Conservation (phyloP, 2,113 vertebrate species). For the Vulpes lagopus region DNA sequence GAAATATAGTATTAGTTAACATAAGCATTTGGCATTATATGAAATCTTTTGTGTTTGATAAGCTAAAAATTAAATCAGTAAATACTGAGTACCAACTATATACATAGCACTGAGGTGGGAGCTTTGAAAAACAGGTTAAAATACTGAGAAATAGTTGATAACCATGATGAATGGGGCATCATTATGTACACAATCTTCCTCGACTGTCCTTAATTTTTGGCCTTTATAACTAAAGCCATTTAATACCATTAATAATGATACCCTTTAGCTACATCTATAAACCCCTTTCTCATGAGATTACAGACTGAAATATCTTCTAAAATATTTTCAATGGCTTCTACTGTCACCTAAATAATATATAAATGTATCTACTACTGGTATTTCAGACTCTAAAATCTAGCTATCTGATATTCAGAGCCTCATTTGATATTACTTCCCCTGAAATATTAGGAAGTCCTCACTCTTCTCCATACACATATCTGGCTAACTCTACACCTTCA, state of each 20-base stretch:
- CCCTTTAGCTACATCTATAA: constrained; percentile 1
- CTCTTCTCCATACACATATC: not conserved
- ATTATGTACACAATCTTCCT: not conserved
- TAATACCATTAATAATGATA: not conserved
- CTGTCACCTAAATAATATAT: constrained; percentile 27
- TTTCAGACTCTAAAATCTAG: constrained; percentile 38
- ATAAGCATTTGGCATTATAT: constrained; percentile 3
- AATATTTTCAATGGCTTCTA: constrained; percentile 19
- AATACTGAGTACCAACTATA: not conserved
- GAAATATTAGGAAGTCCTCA: not conserved
- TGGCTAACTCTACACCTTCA: not conserved
- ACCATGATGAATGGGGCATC: not conserved
- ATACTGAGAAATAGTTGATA: constrained; percentile 7
- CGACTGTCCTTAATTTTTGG: not conserved
- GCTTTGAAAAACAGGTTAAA: not conserved
- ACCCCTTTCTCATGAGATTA: not conserved
- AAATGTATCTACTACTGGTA: not conserved
- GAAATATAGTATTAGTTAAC: constrained; percentile 56
- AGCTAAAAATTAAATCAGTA: constrained; percentile 13
- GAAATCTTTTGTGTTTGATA: not conserved
- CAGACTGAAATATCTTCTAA: constrained; percentile 29
- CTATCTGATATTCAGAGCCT: not conserved
- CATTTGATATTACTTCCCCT: not conserved
- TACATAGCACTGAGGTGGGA: not conserved
- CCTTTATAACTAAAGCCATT: constrained; percentile 14